Conservation (phyloP, 2,888 invertebrate genomes). For the Ctenicera cuprea region DNA sequence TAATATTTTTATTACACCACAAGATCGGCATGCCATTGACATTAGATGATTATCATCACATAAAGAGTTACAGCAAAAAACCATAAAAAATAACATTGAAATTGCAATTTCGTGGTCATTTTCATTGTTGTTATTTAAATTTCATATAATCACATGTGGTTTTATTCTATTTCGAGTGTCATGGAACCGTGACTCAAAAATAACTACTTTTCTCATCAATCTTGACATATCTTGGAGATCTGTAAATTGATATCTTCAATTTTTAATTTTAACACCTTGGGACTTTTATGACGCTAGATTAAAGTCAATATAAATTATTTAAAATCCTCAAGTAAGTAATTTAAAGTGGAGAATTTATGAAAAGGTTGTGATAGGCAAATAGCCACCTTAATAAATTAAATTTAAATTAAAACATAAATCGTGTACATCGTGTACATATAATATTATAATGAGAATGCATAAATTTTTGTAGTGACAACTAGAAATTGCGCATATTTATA, state of each 20-base stretch:
- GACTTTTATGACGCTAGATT: conserved; percentile 6
- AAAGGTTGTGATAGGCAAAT: background rate
- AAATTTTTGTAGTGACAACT: no score
- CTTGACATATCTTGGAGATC: conserved; percentile 4
- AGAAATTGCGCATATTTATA: no score
- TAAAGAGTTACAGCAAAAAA: background rate
- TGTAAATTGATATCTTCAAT: conserved; percentile 3
- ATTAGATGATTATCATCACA: background rate
- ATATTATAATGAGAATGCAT: no score
- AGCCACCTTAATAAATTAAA: no score
- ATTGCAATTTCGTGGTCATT: conserved; percentile 9
- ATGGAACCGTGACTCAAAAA: background rate
- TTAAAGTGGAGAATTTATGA: background rate
- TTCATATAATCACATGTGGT: background rate
- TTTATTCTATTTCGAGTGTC: background rate
- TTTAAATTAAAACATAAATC: no score
- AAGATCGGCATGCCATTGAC: conserved; percentile 4
- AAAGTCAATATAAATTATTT: background rate
- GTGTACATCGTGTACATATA: no score
- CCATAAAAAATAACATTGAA: conserved; percentile 2
- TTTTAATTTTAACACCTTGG: conserved; percentile 8
- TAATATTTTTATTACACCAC: background rate
- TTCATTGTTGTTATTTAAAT: conserved; percentile 3
- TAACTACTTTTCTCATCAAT: background rate
- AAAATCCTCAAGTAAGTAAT: background rate